Evolutionary conservation across 2,888 invertebrate species (phyloP).

Genomic region (Emmelina monodactyla): DNA sequence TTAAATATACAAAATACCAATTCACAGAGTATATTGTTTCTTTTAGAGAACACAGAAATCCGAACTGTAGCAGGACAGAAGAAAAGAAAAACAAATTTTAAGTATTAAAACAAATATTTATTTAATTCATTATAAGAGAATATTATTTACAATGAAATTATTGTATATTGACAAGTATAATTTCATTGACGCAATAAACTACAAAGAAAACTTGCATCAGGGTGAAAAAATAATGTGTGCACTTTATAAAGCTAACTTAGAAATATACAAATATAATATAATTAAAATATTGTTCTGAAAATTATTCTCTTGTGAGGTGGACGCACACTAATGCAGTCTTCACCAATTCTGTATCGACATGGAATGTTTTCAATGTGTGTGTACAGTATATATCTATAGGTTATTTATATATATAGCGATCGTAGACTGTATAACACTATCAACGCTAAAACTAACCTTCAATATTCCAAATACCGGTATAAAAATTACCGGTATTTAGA

Average conservation of each 20-base stretch:
- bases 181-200: constrained; percentile 63
- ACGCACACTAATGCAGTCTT: constrained; percentile 16
- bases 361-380: constrained; percentile 53
- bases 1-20: constrained; percentile 3
- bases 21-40: neutral
- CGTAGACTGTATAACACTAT: too few relatives aligned
- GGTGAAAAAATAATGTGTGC: constrained; percentile 55
- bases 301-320: constrained; percentile 33
- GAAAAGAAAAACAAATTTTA: constrained; percentile 26
- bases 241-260: constrained; percentile 43
- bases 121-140: constrained; percentile 59
- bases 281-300: constrained; percentile 50
- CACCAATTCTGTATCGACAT: constrained; percentile 35
- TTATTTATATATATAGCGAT: too few relatives aligned
- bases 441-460: too few relatives aligned
- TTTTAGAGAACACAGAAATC: constrained; percentile 21
- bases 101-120: constrained; percentile 64
- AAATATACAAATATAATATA: constrained; percentile 40
- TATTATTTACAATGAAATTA: constrained; percentile 65
- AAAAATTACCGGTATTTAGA: too few relatives aligned
- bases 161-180: constrained; percentile 49
- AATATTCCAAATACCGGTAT: too few relatives aligned
- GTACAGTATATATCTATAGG: too few relatives aligned
- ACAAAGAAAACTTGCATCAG: constrained; percentile 65
- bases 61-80: constrained; percentile 22